Evolutionary conservation across 1,140 invertebrate species (phyloP).

Genomic region (Calliopsis andreniformis): DNA sequence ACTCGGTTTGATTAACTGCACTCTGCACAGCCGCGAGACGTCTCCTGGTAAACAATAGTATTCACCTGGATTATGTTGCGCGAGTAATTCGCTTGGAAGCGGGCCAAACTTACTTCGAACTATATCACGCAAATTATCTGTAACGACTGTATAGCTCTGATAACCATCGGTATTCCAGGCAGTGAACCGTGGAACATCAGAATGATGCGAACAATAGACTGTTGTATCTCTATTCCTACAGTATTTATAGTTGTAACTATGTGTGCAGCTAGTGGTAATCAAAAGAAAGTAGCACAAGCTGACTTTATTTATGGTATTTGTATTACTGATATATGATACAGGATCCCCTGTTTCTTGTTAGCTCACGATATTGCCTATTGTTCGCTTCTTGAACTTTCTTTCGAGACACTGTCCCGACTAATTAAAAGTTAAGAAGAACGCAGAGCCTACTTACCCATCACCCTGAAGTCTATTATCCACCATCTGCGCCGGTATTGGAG

Average conservation of each 20-base stretch:
- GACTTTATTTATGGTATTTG: too few species aligned
- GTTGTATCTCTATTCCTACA: background rate
- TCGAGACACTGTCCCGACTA: background rate
- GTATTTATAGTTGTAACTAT: background rate
- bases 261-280: background rate
- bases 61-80: constrained; percentile 3
- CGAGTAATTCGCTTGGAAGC: constrained; percentile 17
- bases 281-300: too few species aligned
- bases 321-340: too few species aligned
- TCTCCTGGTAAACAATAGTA: constrained; percentile 31
- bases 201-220: background rate
- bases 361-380: too few species aligned
- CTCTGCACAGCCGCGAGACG: constrained; percentile 17
- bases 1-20: constrained; percentile 35
- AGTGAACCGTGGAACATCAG: background rate
- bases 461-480: constrained; percentile 80
- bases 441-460: constrained; percentile 76
- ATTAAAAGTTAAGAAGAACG: background rate
- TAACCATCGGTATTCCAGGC: background rate
- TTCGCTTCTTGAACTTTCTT: too few species aligned
- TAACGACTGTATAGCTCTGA: background rate
- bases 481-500: constrained; percentile 72
- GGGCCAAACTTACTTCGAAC: constrained; percentile 20
- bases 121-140: background rate
- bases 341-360: too few species aligned